Evolutionary conservation across 2,888 invertebrate species (phyloP), one percentile per base, ranked within the genome.

Genomic region (Drosophila maculinotata): DNA sequence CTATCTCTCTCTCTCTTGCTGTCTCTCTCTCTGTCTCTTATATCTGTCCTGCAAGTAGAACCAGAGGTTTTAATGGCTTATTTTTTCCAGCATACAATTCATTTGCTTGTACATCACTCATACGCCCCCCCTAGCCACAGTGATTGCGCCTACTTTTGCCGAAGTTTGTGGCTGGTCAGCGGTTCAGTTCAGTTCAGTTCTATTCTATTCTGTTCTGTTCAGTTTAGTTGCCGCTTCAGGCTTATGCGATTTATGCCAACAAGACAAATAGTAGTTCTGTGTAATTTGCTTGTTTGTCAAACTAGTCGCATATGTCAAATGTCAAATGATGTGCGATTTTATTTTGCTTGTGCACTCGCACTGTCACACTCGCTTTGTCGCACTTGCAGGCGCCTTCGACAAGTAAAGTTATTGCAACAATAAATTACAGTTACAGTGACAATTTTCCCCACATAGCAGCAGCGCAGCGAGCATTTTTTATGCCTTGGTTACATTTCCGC

Each of bases 361-460:
- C n/a, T n/a, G n/a, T n/a, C n/a, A n/a, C n/a, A n/a, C n/a, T 36
- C 12, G n/a, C n/a, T n/a, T n/a, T n/a, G n/a, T n/a, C n/a, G n/a
- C 36, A 36, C 6, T 33, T 17, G 36, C 36, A 8, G 15, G 25
- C 51, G 54, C 48, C 38, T 59, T 57, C 54, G 48, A 39, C 57
- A 44, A 64, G 54, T 58, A 64, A 80, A 77, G 53, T 53, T 78
- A 79, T 81, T 78, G 45, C 66, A 64, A 75, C 85, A 78, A 81
- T 81, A 81, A 81, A 86, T 81, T 86, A 81, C 86, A 71, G 86
- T 86, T 86, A 79, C 80, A 86, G 74, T 79, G 79, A 79, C 83
- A 82, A 85, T 82, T 65, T 47, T 52, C 36, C 7, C 57, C 73
- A 41, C 36, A 23, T 15, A 1, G 36, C 15, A 10, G 10, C 25